These are phyloP conservation scores for Martes martes DNA, from an alignment of 2,113 vertebrate species.

Conservation along the genomic window DNA sequence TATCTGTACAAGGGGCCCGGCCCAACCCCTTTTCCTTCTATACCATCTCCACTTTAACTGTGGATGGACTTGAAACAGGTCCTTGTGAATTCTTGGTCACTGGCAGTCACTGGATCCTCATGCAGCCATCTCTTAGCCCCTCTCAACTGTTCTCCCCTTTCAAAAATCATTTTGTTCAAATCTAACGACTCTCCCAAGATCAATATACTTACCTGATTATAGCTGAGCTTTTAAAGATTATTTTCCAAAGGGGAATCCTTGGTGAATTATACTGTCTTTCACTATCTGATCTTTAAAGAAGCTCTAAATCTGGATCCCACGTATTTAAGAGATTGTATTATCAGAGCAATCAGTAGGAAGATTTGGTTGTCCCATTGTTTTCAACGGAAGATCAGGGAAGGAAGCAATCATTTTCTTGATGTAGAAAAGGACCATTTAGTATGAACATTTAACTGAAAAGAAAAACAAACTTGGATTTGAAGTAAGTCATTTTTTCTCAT, in stretches of 20 bases:
- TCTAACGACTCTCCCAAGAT: not conserved
- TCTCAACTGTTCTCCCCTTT: not conserved
- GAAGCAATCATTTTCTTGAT: conserved; percentile 10
- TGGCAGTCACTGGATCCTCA: not conserved
- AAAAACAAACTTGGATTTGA: conserved; percentile 33
- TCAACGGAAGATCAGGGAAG: not conserved
- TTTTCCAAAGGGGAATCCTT: conserved; percentile 4
- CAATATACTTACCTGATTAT: not conserved
- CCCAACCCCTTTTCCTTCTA: not conserved
- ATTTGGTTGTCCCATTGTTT: conserved; percentile 30
- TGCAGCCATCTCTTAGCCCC: not conserved
- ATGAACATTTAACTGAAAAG: conserved; percentile 14
- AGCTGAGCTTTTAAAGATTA: conserved; percentile 10
- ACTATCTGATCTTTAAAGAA: conserved; percentile 11
- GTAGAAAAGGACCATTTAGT: conserved; percentile 5
- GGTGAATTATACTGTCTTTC: not conserved
- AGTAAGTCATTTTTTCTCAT: conserved; percentile 34
- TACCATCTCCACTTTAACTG: not conserved
- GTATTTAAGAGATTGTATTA: conserved; percentile 21
- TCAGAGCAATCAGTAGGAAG: conserved; percentile 27
- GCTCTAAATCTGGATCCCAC: not conserved
- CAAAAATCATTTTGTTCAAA: not conserved
- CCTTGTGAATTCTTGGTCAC: not conserved
- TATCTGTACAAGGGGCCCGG: not conserved
- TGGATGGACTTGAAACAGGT: not conserved